Percentiles rank a stretch among this genome's conserved stretches.
These are phyloP conservation scores for Amphiprion ocellaris DNA, from an alignment of 2,113 vertebrate genomes.

Conservation along the genomic window DNA sequence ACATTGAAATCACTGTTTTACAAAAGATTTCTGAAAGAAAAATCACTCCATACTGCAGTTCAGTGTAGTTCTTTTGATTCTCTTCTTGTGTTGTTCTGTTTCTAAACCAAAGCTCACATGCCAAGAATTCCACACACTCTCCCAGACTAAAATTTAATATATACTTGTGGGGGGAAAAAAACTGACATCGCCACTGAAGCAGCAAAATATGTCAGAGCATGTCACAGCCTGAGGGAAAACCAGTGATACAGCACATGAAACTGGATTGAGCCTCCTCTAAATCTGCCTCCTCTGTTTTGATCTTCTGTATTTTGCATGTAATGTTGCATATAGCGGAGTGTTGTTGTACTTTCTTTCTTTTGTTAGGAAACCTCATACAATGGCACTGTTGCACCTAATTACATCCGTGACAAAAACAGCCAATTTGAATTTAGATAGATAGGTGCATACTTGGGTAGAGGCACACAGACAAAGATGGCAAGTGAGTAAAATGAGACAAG, in stretches of 20 bases:
- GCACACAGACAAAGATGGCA: constrained; percentile 29
- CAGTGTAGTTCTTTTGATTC: not conserved
- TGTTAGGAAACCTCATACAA: not conserved
- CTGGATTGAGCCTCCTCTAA: not conserved
- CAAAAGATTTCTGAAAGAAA: not conserved
- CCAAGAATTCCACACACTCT: not conserved
- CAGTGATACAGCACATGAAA: constrained; percentile 22
- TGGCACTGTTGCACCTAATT: not conserved
- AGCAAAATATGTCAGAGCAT: constrained; percentile 33
- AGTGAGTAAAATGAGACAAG: constrained; percentile 51
- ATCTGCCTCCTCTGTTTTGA: not conserved
- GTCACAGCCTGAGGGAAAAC: constrained; percentile 15
- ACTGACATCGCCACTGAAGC: constrained; percentile 26
- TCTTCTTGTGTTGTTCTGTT: not conserved
- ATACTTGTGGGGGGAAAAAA: not conserved
- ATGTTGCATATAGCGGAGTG: not conserved
- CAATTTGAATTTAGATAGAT: constrained; percentile 34
- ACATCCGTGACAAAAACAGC: constrained; percentile 15
- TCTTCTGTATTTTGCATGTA: not conserved
- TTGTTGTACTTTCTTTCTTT: not conserved
- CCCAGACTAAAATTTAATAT: not conserved
- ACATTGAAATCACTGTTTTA: not conserved
- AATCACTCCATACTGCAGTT: too few species aligned
- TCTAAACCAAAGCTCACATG: constrained; percentile 13
- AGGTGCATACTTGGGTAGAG: constrained; percentile 5